Evolutionary conservation across 2,888 invertebrate genomes (phyloP).

Genomic region (Dorcus hopei): DNA sequence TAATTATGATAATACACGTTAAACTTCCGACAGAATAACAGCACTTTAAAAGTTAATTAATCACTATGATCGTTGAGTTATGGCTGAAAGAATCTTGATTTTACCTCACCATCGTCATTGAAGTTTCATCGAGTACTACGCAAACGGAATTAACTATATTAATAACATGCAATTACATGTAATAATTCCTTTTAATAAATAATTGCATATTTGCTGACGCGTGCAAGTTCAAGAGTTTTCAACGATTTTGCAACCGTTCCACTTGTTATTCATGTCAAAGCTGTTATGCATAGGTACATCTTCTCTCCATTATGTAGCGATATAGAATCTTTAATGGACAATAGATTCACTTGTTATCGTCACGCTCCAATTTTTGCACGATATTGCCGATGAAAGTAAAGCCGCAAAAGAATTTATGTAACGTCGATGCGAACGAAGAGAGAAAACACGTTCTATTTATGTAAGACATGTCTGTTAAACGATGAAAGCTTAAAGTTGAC

Average conservation of each 20-base stretch:
- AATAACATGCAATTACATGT: too few species aligned
- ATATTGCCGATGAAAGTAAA: not conserved
- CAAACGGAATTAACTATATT: too few species aligned
- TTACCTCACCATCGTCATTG: too few species aligned
- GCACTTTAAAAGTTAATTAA: too few species aligned
- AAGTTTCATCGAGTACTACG: too few species aligned
- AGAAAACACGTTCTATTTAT: not conserved
- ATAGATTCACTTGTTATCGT: slow-evolving; percentile 1
- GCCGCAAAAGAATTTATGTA: not conserved
- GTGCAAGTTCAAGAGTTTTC: not conserved
- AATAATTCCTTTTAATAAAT: too few species aligned
- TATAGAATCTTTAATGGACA: not conserved
- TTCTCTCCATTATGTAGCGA: not conserved
- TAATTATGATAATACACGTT: too few species aligned
- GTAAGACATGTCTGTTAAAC: not conserved
- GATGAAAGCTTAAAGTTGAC: too few species aligned
- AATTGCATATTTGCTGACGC: too few species aligned
- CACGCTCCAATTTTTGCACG: not conserved
- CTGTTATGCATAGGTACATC: not conserved
- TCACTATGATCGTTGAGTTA: too few species aligned
- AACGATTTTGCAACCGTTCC: slow-evolving; percentile 1
- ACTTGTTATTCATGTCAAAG: slow-evolving; percentile 1
- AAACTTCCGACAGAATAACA: too few species aligned
- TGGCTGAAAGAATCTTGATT: too few species aligned
- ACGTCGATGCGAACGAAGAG: not conserved